Percentiles rank a stretch among this genome's conserved stretches.
These are phyloP conservation scores for Archips xylosteana DNA, from an alignment of 2,888 invertebrate species.

Conservation along the genomic window DNA sequence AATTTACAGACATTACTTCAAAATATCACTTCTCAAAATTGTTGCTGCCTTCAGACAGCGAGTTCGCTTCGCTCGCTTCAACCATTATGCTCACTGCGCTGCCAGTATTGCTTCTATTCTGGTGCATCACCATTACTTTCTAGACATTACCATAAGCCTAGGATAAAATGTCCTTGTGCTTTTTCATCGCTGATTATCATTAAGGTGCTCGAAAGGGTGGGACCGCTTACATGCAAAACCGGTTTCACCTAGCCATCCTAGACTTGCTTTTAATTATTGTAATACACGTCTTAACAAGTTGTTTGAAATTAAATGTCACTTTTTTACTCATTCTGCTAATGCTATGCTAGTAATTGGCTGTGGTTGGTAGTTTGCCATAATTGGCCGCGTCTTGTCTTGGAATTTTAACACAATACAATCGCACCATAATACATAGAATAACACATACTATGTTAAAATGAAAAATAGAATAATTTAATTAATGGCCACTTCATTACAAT, in stretches of 20 bases:
- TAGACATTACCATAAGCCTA: constrained; percentile 40
- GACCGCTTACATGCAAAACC: constrained; percentile 20
- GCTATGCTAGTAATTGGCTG: constrained; percentile 27
- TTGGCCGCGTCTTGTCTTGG: constrained; percentile 22
- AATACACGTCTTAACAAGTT: constrained; percentile 36
- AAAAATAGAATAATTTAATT: constrained; percentile 28
- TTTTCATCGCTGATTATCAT: constrained; percentile 9
- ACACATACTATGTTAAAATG: constrained; percentile 52
- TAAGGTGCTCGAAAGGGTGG: constrained; percentile 25
- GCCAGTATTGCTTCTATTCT: constrained; percentile 27
- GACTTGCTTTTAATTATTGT: constrained; percentile 42
- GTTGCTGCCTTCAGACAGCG: constrained; percentile 60
- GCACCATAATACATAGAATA: constrained; percentile 28
- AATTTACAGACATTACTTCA: constrained; percentile 60
- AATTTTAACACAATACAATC: constrained; percentile 20
- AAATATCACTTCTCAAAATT: constrained; percentile 72
- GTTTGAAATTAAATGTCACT: constrained; percentile 26
- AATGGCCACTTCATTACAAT: constrained; percentile 61
- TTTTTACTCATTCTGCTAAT: constrained; percentile 23
- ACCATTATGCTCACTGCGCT: constrained; percentile 8
- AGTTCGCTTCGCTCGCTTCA: constrained; percentile 48
- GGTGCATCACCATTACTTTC: constrained; percentile 35
- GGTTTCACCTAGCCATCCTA: constrained; percentile 25
- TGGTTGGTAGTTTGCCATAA: constrained; percentile 23
- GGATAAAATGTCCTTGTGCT: constrained; percentile 25